Base-by-base conservation (phyloP, 1,140 invertebrate species). In the Ceratoteleas bidentatus region DNA sequence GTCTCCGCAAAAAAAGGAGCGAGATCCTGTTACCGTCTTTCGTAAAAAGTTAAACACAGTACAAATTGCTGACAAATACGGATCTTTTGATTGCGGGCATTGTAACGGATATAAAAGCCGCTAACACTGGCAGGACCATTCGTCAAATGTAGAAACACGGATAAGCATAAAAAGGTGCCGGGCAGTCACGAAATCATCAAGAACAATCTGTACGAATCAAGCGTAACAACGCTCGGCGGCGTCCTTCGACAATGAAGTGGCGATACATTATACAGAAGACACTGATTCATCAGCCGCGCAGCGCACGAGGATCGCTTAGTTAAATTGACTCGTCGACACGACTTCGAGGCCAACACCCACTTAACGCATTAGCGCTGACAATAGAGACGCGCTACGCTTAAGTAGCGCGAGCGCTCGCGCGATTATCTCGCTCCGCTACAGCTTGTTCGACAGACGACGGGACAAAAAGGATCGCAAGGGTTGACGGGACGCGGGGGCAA, bases 291-390 rank as follows among this genome's bases (percentile, higher is more conserved):
- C 77, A 77, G 64, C 24, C 24, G 16, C 52, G 45, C 54, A 79
- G 50, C 65, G 72, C 70, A 75, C 76, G 53, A 77, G 68, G 33
- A 76, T 73, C 69, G 82, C 82, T 81, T 75, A 72, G 66, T 80
- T 81, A 84, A 84, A 84, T 84, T 81, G 82, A 84, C 61, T 84
- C 77, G 76, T 84, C 77, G 73, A 81, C 82, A 80, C 77, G 64
- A 65, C 66, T 80, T 78, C 77, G 77, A 84, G 74, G 82, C 82
- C 82, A 84, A 84, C 82, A 84, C 82, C 82, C 77, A 84, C 82
- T 84, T 84, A 79, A 80, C 82, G 82, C 77, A 84, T 84, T 84
- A 84, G 74, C 73, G 47, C 82, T 80, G 68, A 84, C 82, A 84
- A 84, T 84, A 81, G 82, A 81, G 77, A 76, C 77, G 82, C 77